Evolutionary conservation across 1,140 invertebrate genomes (phyloP).

Genomic region (Achatina immaculata): DNA sequence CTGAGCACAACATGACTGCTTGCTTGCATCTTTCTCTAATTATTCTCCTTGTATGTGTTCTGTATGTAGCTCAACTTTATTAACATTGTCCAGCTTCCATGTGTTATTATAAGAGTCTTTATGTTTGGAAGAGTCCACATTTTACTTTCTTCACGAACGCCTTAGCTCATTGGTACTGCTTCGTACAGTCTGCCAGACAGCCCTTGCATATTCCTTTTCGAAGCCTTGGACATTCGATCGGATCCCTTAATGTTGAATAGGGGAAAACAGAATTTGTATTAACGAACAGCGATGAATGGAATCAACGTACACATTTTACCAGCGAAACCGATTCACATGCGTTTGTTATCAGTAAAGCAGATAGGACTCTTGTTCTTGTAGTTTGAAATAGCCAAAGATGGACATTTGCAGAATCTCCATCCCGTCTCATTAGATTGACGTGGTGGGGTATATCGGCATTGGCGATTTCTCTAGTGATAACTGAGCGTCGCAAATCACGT

Average conservation of each 20-base stretch:
- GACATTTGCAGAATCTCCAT: not conserved
- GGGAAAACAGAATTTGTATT: not conserved
- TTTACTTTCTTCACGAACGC: no score
- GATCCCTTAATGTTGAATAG: not conserved
- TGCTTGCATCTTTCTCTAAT: no score
- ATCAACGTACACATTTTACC: not conserved
- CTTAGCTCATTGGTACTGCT: no score
- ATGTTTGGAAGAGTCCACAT: no score
- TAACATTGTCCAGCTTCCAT: no score
- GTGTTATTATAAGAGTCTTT: no score
- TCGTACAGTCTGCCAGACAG: no score
- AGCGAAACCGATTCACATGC: not conserved
- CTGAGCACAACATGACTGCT: no score
- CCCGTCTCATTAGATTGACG: not conserved
- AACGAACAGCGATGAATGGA: not conserved
- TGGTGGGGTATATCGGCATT: not conserved
- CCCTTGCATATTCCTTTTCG: no score
- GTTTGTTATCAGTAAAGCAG: not conserved
- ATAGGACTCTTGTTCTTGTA: not conserved
- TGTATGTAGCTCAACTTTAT: no score
- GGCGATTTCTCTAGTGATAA: not conserved
- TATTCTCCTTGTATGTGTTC: no score
- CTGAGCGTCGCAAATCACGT: not conserved
- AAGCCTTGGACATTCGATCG: no score
- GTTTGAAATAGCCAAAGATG: not conserved